phyloP scores from a whole-genome alignment of 2,797 vertebrate species.

The Gorsachius magnificus region DNA sequence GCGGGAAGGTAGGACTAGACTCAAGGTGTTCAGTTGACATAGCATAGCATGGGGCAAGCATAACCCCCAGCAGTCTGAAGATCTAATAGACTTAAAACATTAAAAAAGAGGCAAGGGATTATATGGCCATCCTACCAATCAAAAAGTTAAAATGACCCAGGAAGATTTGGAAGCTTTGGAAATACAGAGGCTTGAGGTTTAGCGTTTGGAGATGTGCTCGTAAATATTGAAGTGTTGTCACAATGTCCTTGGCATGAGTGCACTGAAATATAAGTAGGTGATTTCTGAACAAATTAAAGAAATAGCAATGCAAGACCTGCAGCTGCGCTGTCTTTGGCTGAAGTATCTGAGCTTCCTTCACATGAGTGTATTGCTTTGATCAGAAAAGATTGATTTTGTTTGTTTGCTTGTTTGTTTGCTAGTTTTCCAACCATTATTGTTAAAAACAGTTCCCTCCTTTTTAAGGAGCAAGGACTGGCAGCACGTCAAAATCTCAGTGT shows the following conservation, averaged over 20 bases:
- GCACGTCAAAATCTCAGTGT: not conserved
- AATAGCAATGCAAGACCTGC: not conserved
- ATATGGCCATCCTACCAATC: not conserved
- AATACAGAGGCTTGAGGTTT: not conserved
- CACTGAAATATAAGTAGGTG: not conserved
- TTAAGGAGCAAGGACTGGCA: slow-evolving; percentile 27
- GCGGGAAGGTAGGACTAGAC: not conserved
- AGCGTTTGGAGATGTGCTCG: not conserved
- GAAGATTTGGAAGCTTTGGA: not conserved
- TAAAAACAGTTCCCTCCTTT: not conserved
- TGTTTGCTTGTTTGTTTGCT: not conserved
- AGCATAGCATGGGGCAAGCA: not conserved
- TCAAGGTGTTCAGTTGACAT: not conserved
- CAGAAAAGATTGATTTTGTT: not conserved
- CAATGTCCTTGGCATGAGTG: not conserved
- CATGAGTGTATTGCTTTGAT: not conserved
- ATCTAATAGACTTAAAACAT: not conserved
- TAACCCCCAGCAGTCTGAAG: not conserved
- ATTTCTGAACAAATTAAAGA: not conserved
- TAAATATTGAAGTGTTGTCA: not conserved
- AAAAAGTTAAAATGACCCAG: not conserved
- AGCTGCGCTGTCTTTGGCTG: not conserved
- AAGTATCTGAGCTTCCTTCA: not conserved
- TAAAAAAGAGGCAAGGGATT: not conserved
- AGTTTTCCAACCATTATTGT: not conserved